Evolutionary conservation across 2,797 vertebrate species (phyloP), one percentile per base, ranked within the genome.

Genomic region (Smutsia temminckii): DNA sequence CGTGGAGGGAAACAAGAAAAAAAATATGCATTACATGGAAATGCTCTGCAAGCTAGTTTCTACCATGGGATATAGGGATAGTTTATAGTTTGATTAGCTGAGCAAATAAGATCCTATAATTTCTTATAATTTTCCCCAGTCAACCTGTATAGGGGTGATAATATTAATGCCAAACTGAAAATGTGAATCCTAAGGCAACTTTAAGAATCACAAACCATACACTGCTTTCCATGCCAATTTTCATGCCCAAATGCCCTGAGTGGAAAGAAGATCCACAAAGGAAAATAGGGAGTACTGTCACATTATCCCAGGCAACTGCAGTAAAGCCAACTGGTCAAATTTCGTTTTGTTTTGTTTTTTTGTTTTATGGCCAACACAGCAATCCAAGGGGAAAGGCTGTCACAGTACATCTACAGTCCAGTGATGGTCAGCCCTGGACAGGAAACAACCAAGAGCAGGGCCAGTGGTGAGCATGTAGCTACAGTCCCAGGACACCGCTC

Each of bases 1-100:
- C 80, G 80, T 59, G 40, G 57, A 77, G 11, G 55, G 71, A 40
- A 95, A 84, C 40, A 86, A 77, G 80, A 94, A 46, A 68, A 81
- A 53, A 83, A 81, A 51, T 3, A 29, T 2, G 29, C 1, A 9
- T 13, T 4, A 64, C 10, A 27, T 25, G 66, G 59, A 61, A 69
- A 57, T 11, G 17, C 59, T 57, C 40, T 8, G 53, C 3, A 59
- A 37, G 40, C 57, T 21, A 83, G 21, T 20, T 61, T 55, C 42
- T 2, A 25, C 40, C 86, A 27, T 0, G 4, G 71, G 63, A 21
- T 18, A 10, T 51, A 12, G 34, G 55, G 55, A 53, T 0, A n/a
- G 46, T 7, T 25, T 42, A n/a, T 29, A 61, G 61, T 40, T n/a
- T 83, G 90, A 59, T 53, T 16, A 72, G 83, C 21, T 40, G 23